Conservation (phyloP, 2,113 vertebrate genomes). For the Columba livia region DNA sequence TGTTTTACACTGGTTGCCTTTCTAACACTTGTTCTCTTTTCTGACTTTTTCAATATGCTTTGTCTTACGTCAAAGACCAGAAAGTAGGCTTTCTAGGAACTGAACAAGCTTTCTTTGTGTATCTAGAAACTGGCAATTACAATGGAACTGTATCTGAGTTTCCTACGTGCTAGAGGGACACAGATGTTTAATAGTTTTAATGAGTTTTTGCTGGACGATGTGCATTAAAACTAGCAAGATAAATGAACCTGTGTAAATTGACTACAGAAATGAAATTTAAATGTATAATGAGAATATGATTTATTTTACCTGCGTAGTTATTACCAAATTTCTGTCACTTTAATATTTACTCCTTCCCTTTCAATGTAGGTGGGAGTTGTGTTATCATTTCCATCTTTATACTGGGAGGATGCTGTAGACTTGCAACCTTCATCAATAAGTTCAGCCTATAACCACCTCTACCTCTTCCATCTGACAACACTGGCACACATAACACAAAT, state of each 20-base stretch:
- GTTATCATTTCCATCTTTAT: slow-evolving; percentile 89
- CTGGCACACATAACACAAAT: slow-evolving; percentile 93
- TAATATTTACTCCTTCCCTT: slow-evolving; percentile 15
- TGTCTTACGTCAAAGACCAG: background rate
- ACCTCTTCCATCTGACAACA: slow-evolving; percentile 93
- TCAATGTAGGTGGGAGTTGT: slow-evolving; percentile 86
- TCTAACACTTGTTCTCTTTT: background rate
- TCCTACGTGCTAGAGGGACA: background rate
- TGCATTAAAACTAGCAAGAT: background rate
- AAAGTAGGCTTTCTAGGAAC: background rate
- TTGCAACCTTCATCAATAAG: slow-evolving; percentile 91
- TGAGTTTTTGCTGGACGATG: background rate
- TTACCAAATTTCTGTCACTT: background rate
- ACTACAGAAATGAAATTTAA: background rate
- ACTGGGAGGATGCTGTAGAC: slow-evolving; percentile 91
- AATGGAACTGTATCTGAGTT: background rate
- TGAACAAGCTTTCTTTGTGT: background rate
- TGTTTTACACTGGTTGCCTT: background rate
- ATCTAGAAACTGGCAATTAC: background rate
- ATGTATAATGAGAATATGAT: background rate
- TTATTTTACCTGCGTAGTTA: background rate
- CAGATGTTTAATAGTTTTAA: background rate
- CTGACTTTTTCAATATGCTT: background rate
- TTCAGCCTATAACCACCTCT: slow-evolving; percentile 90
- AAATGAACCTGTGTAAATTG: background rate